Evolutionary conservation across 2,113 vertebrate genomes (phyloP).

Genomic region (Seriola quinqueradiata): DNA sequence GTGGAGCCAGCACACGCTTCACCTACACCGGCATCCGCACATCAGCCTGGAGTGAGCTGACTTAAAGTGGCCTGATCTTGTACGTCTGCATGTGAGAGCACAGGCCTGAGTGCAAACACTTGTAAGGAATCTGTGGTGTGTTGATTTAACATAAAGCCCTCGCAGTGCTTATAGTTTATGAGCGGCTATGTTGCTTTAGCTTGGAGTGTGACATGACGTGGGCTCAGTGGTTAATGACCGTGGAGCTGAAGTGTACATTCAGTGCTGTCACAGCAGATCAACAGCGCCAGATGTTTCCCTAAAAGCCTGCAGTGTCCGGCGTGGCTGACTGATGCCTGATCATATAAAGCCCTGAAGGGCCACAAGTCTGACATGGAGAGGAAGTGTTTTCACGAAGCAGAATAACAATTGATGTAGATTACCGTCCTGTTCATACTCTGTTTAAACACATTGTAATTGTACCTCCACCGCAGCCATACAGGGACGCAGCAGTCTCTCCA

Average conservation of each 20-base stretch:
- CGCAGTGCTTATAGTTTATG: constrained; percentile 18
- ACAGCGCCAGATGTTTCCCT: constrained; percentile 8
- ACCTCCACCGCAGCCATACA: not conserved
- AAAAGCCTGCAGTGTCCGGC: not conserved
- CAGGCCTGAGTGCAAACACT: not conserved
- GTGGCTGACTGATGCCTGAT: not conserved
- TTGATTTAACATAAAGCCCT: constrained; percentile 13
- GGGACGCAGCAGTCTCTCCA: not conserved
- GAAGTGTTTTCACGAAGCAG: not conserved
- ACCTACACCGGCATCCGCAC: constrained; percentile 83
- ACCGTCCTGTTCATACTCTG: not conserved
- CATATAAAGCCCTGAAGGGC: not conserved
- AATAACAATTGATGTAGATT: not conserved
- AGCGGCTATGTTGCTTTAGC: constrained; percentile 35
- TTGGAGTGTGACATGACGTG: constrained; percentile 21
- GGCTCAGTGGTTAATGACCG: not conserved
- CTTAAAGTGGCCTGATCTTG: constrained; percentile 30
- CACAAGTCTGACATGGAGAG: not conserved
- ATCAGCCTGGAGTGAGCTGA: constrained; percentile 63
- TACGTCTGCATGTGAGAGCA: not conserved
- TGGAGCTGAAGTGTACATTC: constrained; percentile 7
- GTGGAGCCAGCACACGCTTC: constrained; percentile 85
- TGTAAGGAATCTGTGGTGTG: not conserved
- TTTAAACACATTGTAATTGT: not conserved
- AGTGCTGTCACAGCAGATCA: constrained; percentile 19